Conservation (phyloP, 2,888 invertebrate genomes). For the Orchestes rusci region DNA sequence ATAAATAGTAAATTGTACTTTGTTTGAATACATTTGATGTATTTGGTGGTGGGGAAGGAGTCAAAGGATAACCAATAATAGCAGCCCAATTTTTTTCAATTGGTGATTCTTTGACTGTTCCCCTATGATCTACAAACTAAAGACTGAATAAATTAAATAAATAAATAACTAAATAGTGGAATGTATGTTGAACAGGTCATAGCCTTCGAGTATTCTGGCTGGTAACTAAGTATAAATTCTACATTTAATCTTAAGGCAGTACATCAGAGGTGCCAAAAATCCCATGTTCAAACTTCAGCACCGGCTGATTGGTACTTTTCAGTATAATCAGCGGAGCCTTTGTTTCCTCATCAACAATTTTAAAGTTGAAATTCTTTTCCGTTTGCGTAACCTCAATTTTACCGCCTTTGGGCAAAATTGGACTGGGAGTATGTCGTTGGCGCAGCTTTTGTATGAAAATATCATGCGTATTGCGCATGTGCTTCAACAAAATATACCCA, state of each 20-base stretch:
- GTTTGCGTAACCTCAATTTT: slow-evolving; percentile 10
- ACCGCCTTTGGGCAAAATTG: neutral
- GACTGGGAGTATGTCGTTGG: slow-evolving; percentile 16
- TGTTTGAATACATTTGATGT: no score
- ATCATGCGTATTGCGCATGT: slow-evolving; percentile 38
- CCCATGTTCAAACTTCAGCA: slow-evolving; percentile 14
- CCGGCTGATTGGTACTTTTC: no score
- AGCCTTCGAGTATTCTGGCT: no score
- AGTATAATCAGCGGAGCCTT: no score
- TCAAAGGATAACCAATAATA: no score
- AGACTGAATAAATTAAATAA: slow-evolving; percentile 5
- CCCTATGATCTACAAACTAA: no score
- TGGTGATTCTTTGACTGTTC: no score
- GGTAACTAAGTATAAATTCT: slow-evolving; percentile 1
- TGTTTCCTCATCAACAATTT: no score
- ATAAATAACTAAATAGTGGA: slow-evolving; percentile 8
- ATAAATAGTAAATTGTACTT: no score
- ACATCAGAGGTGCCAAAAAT: slow-evolving; percentile 16
- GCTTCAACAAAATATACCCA: slow-evolving; percentile 38
- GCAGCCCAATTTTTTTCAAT: no score
- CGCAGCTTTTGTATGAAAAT: slow-evolving; percentile 34
- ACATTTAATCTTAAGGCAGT: slow-evolving; percentile 6
- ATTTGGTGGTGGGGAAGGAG: no score
- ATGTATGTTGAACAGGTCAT: no score
- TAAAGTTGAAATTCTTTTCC: neutral